Percentiles rank a stretch among this genome's conserved stretches.
These are phyloP conservation scores for Tiliacea aurago DNA, from an alignment of 2,888 invertebrate species.

Conservation along the genomic window DNA sequence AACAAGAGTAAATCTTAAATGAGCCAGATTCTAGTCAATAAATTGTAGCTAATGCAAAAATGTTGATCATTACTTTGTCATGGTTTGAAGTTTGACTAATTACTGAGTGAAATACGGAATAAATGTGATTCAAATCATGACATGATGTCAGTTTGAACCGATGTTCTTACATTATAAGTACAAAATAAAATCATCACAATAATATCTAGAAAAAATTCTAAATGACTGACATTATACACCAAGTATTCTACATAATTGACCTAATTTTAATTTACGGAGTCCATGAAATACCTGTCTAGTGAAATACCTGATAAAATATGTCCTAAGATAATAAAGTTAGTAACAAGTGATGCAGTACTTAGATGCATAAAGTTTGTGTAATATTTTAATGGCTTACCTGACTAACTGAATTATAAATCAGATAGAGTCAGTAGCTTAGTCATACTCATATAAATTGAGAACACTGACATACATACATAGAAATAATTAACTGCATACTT, in stretches of 20 bases:
- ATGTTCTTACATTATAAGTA: constrained; percentile 78
- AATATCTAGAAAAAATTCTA: constrained; percentile 61
- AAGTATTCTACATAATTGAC: constrained; percentile 68
- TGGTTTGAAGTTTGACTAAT: constrained; percentile 85
- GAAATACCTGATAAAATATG: constrained; percentile 62
- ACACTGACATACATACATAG: constrained; percentile 52
- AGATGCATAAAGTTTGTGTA: constrained; percentile 47
- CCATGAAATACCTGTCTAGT: constrained; percentile 67
- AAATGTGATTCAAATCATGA: constrained; percentile 82
- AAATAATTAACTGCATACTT: constrained; percentile 58
- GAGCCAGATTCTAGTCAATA: constrained; percentile 88
- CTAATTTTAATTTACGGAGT: constrained; percentile 66
- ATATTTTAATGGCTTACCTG: constrained; percentile 53
- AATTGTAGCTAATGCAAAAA: constrained; percentile 90
- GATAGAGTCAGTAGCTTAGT: constrained; percentile 58
- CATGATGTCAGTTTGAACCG: constrained; percentile 72
- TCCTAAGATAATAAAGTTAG: constrained; percentile 63
- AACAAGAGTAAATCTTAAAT: constrained; percentile 95
- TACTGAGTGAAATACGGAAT: constrained; percentile 76
- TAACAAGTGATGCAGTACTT: constrained; percentile 60
- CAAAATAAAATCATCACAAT: constrained; percentile 72
- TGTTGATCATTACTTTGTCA: constrained; percentile 89
- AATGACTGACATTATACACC: constrained; percentile 66
- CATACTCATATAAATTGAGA: constrained; percentile 43
- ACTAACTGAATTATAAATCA: constrained; percentile 59